Evolutionary conservation across 2,113 vertebrate species (phyloP).

Genomic region (Semicossyphus pulcher): DNA sequence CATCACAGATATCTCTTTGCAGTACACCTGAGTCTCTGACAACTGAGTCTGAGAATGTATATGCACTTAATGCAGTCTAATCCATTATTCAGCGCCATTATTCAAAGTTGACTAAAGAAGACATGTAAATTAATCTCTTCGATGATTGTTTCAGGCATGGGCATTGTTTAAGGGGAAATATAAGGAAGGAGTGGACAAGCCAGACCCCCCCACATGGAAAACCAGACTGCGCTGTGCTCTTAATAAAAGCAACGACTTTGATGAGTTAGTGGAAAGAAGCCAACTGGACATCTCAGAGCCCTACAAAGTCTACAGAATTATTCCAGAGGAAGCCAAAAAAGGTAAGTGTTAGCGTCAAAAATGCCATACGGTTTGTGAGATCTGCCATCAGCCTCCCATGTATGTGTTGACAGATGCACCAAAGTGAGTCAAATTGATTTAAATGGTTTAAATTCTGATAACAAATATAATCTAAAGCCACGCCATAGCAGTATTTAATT

Average conservation of each 20-base stretch:
- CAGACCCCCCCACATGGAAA: constrained; percentile 98
- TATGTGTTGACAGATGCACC: background rate
- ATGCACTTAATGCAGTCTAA: too few relatives aligned
- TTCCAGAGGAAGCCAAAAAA: constrained; percentile 95
- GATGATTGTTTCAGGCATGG: constrained; percentile 88
- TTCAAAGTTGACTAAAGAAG: background rate
- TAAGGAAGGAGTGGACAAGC: constrained; percentile 96
- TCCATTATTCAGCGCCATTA: background rate
- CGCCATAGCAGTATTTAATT: background rate
- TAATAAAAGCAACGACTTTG: constrained; percentile 99
- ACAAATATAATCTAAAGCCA: background rate
- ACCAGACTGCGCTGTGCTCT: constrained; percentile 95
- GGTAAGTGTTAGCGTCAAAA: constrained; percentile 77
- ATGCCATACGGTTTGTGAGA: background rate
- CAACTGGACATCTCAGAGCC: constrained; percentile 99
- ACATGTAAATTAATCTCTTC: constrained; percentile 13
- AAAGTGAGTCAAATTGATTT: background rate
- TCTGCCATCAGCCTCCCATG: background rate
- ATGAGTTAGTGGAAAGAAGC: constrained; percentile 94
- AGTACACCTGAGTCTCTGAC: background rate
- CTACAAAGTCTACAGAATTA: constrained; percentile 98
- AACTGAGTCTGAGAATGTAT: too few relatives aligned
- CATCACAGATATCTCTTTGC: background rate
- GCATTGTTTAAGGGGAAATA: constrained; percentile 98
- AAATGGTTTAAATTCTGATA: background rate